These are phyloP conservation scores for Polydesmus complanatus DNA, from an alignment of 2,888 invertebrate genomes.

Conservation along the genomic window DNA sequence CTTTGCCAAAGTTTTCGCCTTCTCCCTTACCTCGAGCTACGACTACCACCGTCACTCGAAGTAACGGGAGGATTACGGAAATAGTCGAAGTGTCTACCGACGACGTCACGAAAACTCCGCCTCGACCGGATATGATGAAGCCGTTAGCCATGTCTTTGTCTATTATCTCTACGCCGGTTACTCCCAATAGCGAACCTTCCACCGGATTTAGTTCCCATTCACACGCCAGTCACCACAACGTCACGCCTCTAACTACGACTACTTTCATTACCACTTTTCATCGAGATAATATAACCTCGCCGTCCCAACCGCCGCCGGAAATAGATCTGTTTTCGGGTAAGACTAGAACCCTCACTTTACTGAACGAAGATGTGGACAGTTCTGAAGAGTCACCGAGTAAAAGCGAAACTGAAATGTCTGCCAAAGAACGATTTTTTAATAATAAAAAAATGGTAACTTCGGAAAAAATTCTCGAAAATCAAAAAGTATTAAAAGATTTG, in stretches of 20 bases:
- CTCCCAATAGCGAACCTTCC: background rate
- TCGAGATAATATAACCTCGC: background rate
- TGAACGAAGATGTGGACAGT: no score
- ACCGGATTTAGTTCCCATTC: background rate
- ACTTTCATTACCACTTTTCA: background rate
- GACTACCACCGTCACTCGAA: background rate
- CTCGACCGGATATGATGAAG: background rate
- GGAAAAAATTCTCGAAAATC: no score
- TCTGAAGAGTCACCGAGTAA: no score
- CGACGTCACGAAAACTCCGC: background rate
- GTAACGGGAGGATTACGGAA: background rate
- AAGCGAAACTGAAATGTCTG: no score
- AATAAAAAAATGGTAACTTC: no score
- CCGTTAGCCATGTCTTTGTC: background rate
- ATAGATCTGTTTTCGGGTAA: background rate
- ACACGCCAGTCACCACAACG: background rate
- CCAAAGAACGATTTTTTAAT: no score
- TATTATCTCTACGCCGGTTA: background rate
- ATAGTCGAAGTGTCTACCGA: background rate
- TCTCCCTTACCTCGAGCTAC: background rate
- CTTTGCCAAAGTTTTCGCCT: background rate
- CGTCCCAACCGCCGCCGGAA: background rate
- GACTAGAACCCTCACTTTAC: background rate
- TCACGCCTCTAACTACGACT: background rate
- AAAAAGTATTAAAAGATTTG: no score